Evolutionary conservation across 2,797 vertebrate species (phyloP), one percentile per base, ranked within the genome.

Genomic region (Paratrypauchen microcephalus): DNA sequence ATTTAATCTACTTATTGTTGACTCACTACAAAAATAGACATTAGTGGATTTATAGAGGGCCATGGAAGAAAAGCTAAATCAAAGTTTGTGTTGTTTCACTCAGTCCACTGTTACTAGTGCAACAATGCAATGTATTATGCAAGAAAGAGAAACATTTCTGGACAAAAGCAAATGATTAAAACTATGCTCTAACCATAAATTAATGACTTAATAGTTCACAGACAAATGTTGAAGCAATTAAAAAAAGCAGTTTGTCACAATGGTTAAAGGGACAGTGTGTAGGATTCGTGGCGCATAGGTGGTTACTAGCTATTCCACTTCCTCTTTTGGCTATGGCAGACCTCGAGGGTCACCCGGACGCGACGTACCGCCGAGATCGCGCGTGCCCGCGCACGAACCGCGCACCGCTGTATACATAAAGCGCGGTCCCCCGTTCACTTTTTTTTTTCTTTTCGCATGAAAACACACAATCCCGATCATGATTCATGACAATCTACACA

Each of bases 1-100:
- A 92, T 91, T 90, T 80, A 83, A 79, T 70, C 84, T 71, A 57
- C 73, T 66, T 72, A 74, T 23, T 55, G 64, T 67, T 55, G 59
- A 55, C 73, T 71, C n/a, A 5, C 75, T 65, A 68, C 28, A 45
- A 81, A 77, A 87, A 76, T 2, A 0, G 70, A 55, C 69, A 48
- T 26, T 70, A 72, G 65, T 70, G 75, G 26, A 68, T 80, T 81
- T 63, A 76, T 57, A 19, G 68, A 55, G 36, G 36, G 60, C 65
- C 60, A 77, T 67, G 7, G 48, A 54, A 65, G 59, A 73, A 65
- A 21, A 81, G 65, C 73, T 36, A 65, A 81, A 69, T 26, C 62
- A 70, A 6, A 60, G 65, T 57, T 76, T 69, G 58, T 16, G 11
- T 23, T 55, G 11, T 55, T 55, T 2, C 21, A 23, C 21, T 23